Conservation (phyloP, 2,113 vertebrate species). For the Scalopus aquaticus region DNA sequence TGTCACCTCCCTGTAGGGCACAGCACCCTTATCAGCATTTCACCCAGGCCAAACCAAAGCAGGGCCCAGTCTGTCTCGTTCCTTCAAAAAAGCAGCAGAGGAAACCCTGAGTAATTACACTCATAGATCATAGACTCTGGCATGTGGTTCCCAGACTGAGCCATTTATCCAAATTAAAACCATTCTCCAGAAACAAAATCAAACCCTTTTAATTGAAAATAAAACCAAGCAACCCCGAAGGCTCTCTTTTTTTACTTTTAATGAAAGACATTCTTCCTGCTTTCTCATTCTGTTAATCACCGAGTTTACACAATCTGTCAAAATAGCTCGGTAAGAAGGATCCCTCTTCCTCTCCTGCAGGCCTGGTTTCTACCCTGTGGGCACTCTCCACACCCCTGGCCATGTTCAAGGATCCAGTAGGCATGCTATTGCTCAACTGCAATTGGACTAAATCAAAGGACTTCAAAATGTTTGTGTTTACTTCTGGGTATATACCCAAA, state of each 20-base stretch:
- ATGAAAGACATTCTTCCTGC: constrained; percentile 58
- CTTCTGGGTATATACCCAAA: background rate
- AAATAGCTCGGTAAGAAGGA: background rate
- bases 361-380: background rate
- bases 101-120: constrained; percentile 26
- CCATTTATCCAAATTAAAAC: constrained; percentile 74
- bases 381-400: background rate
- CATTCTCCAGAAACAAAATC: constrained; percentile 60
- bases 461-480: background rate
- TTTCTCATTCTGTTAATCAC: constrained; percentile 56
- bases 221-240: constrained; percentile 67
- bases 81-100: background rate
- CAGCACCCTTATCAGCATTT: background rate
- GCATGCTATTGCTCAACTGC: accelerated
- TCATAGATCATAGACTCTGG: constrained; percentile 6
- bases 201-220: constrained; percentile 73
- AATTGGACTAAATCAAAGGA: background rate
- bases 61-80: background rate
- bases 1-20: background rate
- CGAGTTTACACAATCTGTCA: constrained; percentile 58
- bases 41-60: background rate
- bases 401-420: accelerated
- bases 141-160: constrained; percentile 52
- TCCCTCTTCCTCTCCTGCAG: background rate
- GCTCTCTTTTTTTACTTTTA: background rate